Evolutionary conservation across 37 sponge, comb jelly and placozoan species (phyloP).

Genomic region (Chondrilla cf. caribensis): DNA sequence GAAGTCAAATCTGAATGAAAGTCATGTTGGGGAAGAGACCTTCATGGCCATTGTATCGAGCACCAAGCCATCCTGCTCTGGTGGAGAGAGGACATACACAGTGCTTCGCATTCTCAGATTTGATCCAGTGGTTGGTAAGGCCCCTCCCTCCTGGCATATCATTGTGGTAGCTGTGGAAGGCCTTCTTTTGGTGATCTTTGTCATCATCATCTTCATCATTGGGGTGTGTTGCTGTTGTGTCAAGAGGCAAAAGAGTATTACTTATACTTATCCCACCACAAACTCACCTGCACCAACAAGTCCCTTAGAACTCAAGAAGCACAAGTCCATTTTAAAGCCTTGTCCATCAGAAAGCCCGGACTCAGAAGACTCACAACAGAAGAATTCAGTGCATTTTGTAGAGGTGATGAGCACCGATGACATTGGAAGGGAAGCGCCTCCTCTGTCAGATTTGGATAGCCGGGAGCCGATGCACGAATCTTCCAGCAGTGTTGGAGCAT

Average conservation of each 20-base stretch:
- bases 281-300: background rate
- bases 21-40: background rate
- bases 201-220: background rate
- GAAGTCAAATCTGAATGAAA: background rate
- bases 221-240: background rate
- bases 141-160: too few species aligned
- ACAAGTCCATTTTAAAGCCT: slow-evolving; percentile 9
- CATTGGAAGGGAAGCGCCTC: background rate
- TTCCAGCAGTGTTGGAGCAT: background rate
- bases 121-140: too few species aligned
- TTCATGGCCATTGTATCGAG: background rate
- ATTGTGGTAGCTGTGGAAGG: background rate
- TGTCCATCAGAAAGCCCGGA: background rate
- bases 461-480: background rate
- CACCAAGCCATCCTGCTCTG: background rate
- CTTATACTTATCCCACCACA: background rate
- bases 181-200: background rate
- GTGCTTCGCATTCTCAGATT: too few species aligned
- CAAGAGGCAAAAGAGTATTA: background rate
- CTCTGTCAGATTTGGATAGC: background rate
- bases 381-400: slow-evolving; percentile 17
- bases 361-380: background rate
- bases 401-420: slow-evolving; percentile 2
- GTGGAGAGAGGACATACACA: too few species aligned
- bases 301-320: background rate